phyloP scores from a whole-genome alignment of 2,797 vertebrate genomes.

The Acanthurus tractus region DNA sequence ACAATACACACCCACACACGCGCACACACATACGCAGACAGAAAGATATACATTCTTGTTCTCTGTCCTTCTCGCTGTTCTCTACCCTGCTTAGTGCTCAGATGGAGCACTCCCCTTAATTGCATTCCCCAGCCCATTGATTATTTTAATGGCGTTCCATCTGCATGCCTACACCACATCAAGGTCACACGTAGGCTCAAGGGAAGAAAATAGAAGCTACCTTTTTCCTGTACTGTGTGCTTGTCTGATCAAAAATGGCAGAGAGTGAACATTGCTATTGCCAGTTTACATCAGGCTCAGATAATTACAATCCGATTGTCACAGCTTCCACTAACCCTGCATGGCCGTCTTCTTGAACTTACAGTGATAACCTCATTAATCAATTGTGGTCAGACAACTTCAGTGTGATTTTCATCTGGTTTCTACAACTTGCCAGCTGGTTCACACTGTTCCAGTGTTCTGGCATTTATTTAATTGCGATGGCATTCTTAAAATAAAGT shows the following conservation, averaged over 20 bases:
- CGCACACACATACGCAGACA: conserved; percentile 6
- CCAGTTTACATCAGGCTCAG: conserved; percentile 9
- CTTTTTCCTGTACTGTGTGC: conserved; percentile 17
- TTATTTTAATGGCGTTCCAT: conserved; percentile 77
- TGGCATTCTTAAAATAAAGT: conserved; percentile 18
- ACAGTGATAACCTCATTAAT: neutral
- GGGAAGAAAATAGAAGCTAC: conserved; percentile 46
- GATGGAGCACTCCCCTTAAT: conserved; percentile 83
- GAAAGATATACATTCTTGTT: conserved; percentile 11
- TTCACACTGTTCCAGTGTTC: neutral
- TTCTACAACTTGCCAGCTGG: neutral
- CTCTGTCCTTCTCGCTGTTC: conserved; percentile 32
- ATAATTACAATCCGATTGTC: conserved; percentile 20
- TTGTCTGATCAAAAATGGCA: conserved; percentile 18
- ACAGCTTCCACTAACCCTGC: neutral
- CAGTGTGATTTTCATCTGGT: neutral
- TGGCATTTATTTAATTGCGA: conserved; percentile 32
- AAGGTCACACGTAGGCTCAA: conserved; percentile 59
- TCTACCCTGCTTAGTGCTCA: conserved; percentile 39
- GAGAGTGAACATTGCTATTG: neutral
- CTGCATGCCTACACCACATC: conserved; percentile 35
- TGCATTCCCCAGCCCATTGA: conserved; percentile 80
- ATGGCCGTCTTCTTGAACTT: neutral
- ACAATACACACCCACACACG: conserved; percentile 6
- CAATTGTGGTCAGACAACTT: neutral